phyloP scores from a whole-genome alignment of 2,797 vertebrate genomes.

The Botia kubotai region DNA sequence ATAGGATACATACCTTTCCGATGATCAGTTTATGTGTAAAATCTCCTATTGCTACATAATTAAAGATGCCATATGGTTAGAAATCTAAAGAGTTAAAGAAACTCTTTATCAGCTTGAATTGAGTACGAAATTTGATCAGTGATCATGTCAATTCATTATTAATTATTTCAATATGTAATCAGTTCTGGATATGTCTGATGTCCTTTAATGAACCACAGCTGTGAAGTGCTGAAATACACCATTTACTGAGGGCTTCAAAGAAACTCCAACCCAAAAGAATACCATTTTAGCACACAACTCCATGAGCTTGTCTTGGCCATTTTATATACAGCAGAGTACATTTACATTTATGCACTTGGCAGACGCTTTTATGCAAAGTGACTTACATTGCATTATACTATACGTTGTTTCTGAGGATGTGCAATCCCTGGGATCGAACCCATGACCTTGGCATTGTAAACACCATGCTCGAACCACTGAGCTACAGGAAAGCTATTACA shows the following conservation, averaged over 20 bases:
- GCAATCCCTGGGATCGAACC: too few species aligned
- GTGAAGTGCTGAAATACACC: background rate
- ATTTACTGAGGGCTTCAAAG: slow-evolving; percentile 31
- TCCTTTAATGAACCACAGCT: background rate
- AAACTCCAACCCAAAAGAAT: background rate
- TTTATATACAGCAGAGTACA: slow-evolving; percentile 10
- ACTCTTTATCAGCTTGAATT: slow-evolving; percentile 12
- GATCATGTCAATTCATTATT: slow-evolving; percentile 4
- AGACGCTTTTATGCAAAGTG: too few species aligned
- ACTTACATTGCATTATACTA: too few species aligned
- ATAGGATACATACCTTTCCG: too few species aligned
- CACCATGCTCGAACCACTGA: too few species aligned
- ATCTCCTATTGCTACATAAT: background rate
- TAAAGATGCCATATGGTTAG: background rate
- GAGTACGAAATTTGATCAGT: slow-evolving; percentile 11
- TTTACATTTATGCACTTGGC: too few species aligned
- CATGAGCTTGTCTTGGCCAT: slow-evolving; percentile 7
- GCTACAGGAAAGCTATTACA: too few species aligned
- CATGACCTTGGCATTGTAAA: too few species aligned
- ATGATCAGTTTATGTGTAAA: background rate
- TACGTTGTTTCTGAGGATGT: too few species aligned
- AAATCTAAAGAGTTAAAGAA: slow-evolving; percentile 1
- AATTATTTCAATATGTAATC: slow-evolving; percentile 1
- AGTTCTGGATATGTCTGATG: background rate
- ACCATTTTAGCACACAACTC: slow-evolving; percentile 12